These are phyloP conservation scores for Vanessa tameamea DNA, from an alignment of 1,140 invertebrate species.

Conservation along the genomic window DNA sequence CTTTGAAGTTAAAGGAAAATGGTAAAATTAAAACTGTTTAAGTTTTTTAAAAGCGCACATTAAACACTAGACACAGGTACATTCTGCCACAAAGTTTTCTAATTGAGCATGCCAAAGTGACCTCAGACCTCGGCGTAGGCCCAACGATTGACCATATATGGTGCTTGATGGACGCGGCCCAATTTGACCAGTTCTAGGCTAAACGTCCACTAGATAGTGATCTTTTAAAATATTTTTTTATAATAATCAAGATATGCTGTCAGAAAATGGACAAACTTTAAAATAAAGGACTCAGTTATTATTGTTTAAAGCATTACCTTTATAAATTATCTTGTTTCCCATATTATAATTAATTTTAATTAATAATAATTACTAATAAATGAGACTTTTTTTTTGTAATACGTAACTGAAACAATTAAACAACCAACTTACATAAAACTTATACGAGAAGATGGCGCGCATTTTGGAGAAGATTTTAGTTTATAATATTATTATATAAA, in stretches of 20 bases:
- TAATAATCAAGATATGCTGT: not conserved
- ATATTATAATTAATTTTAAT: no score
- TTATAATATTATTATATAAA: no score
- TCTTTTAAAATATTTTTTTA: not conserved
- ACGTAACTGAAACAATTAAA: no score
- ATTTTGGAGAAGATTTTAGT: no score
- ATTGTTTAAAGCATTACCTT: no score
- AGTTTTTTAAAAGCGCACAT: conserved; percentile 14
- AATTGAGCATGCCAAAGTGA: conserved; percentile 42
- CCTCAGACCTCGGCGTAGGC: conserved; percentile 58
- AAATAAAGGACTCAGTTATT: no score
- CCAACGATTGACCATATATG: conserved; percentile 56
- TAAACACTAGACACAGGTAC: conserved; percentile 39
- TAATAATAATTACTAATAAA: no score
- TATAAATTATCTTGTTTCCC: no score
- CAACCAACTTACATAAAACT: no score
- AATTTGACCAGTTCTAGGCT: conserved; percentile 50
- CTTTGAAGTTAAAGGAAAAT: not conserved
- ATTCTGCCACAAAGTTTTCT: conserved; percentile 35
- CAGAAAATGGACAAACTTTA: not conserved
- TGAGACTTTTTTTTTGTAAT: no score
- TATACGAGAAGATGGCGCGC: no score
- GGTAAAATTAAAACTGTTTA: not conserved
- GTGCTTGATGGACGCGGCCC: conserved; percentile 54
- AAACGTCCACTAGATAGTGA: conserved; percentile 14